Evolutionary conservation across 1,140 invertebrate species (phyloP).

Genomic region (Diachasmimorpha longicaudata): DNA sequence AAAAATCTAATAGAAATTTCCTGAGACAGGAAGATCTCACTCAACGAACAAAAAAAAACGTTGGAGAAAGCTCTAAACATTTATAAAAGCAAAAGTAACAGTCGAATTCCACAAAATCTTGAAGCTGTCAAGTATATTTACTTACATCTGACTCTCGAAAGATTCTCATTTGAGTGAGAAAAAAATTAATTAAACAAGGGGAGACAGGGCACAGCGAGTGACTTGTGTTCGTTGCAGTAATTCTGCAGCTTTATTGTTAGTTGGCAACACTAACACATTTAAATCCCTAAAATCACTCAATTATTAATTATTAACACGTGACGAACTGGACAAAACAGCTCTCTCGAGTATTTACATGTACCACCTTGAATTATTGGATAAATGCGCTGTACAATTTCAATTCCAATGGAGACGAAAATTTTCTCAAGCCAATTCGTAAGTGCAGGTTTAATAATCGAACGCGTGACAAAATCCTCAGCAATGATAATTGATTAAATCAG

Average conservation of each 20-base stretch:
- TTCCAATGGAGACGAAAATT: neutral
- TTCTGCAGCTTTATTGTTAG: slow-evolving; percentile 56
- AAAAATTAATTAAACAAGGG: slow-evolving; percentile 31
- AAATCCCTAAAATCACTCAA: slow-evolving; percentile 61
- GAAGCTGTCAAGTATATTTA: slow-evolving; percentile 14
- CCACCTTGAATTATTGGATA: neutral
- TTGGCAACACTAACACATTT: slow-evolving; percentile 61
- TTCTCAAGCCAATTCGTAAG: neutral
- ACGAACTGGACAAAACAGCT: neutral
- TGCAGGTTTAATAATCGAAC: neutral
- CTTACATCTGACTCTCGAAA: neutral
- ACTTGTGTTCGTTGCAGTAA: slow-evolving; percentile 57
- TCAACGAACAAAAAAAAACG: neutral
- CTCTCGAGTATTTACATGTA: slow-evolving; percentile 8
- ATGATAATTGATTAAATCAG: slow-evolving; percentile 14
- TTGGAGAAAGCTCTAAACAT: neutral
- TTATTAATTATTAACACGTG: slow-evolving; percentile 43
- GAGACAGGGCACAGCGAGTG: slow-evolving; percentile 54
- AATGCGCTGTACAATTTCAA: slow-evolving; percentile 3
- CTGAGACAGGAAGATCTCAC: neutral
- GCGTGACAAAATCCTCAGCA: slow-evolving; percentile 12
- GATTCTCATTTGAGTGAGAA: neutral
- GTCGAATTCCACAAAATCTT: neutral
- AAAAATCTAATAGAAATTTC: too few species aligned
- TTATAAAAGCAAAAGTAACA: neutral